Conservation (phyloP, 2,113 vertebrate genomes). For the Odocoileus hemionus region DNA sequence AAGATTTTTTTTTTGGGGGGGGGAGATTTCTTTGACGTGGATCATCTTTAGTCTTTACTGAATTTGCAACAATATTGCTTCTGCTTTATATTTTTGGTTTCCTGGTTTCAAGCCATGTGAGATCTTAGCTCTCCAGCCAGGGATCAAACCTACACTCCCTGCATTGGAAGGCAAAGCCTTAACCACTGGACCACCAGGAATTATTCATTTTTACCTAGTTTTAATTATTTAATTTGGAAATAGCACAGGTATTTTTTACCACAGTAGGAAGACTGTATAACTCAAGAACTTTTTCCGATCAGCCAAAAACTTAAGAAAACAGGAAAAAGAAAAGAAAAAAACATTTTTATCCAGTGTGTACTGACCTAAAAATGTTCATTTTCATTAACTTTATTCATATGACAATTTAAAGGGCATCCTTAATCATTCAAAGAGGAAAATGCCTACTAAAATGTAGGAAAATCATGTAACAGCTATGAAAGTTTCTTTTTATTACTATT, state of each 20-base stretch:
- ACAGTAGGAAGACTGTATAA: background rate
- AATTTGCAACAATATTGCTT: background rate
- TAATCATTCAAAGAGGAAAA: background rate
- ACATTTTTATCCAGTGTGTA: constrained; percentile 35
- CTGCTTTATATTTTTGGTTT: background rate
- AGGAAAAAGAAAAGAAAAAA: background rate
- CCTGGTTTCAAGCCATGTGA: background rate
- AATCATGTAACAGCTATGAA: constrained; percentile 34
- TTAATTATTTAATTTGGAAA: background rate
- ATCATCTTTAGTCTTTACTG: background rate
- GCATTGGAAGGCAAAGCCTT: background rate
- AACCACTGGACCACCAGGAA: background rate
- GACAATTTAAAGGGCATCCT: background rate
- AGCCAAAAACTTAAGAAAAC: background rate
- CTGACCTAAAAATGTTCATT: constrained; percentile 21
- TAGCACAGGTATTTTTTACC: background rate
- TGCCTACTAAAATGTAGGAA: constrained; percentile 30
- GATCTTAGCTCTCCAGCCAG: background rate
- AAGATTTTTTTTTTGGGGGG: background rate
- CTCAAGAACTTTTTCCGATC: rapidly evolving
- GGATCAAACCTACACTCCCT: rapidly evolving
- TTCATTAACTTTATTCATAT: background rate
- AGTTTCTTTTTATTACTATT: constrained; percentile 60
- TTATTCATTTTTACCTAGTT: background rate
- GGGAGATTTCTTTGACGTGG: background rate